Conservation (phyloP, 2,888 invertebrate species). For the Pelosia muscerda region DNA sequence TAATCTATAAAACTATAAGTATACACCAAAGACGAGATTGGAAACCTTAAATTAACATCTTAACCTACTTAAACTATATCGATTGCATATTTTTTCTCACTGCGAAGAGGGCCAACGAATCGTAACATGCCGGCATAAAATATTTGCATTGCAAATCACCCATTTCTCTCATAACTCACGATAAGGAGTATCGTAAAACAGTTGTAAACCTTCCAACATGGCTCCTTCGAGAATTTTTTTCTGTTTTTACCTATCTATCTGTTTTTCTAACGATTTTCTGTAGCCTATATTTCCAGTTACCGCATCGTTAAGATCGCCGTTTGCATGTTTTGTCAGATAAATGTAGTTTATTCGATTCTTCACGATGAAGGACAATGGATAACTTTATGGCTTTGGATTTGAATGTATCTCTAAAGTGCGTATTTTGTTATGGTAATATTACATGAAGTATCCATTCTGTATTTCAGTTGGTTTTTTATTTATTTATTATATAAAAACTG, state of each 20-base stretch:
- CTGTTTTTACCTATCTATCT: constrained; percentile 52
- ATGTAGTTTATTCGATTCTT: constrained; percentile 37
- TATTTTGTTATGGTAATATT: constrained; percentile 28
- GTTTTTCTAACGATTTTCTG: constrained; percentile 46
- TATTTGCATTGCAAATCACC: constrained; percentile 65
- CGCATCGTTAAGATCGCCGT: constrained; percentile 44
- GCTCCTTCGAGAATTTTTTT: constrained; percentile 46
- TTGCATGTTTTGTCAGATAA: constrained; percentile 40
- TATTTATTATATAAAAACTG: background rate
- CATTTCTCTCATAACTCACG: constrained; percentile 62
- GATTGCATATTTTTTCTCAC: constrained; percentile 48
- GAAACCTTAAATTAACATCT: constrained; percentile 29
- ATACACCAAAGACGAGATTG: background rate
- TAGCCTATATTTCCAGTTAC: constrained; percentile 49
- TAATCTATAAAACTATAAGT: background rate
- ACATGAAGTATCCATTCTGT: background rate
- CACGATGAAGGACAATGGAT: constrained; percentile 45
- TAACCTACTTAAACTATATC: constrained; percentile 33
- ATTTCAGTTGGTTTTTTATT: background rate
- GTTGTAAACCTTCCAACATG: constrained; percentile 55
- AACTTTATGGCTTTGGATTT: constrained; percentile 40
- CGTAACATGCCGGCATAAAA: constrained; percentile 54
- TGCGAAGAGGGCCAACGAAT: constrained; percentile 50
- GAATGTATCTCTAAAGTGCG: constrained; percentile 33
- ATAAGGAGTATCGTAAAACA: constrained; percentile 64